Evolutionary conservation across 2,797 vertebrate species (phyloP), one percentile per base, ranked within the genome.

Genomic region (Dromococcyx pavoninus): DNA sequence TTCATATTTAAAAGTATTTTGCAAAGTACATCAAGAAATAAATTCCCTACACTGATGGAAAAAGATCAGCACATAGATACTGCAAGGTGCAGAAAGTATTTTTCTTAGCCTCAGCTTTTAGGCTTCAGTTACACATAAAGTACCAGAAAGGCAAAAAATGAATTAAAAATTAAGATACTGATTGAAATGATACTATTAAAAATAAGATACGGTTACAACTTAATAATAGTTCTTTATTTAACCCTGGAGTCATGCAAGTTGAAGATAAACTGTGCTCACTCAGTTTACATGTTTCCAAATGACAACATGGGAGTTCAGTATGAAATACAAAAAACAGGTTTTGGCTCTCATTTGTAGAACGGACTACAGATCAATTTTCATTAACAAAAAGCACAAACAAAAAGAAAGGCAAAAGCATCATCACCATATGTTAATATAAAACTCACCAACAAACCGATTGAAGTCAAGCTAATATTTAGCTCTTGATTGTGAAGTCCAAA

Each of bases 401-500:
- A 56, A 48, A 30, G 21, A 72, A 84, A 91, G 28, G 8, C 60
- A 67, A 58, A 90, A 88, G 56, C 43, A 89, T 28, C 27, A 86
- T 25, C 51, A 62, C 23, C 58, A 15, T 66, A 62, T 10, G 43
- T 84, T 91, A 76, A 88, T 33, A 60, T 33, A 82, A 72, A 65
- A 96, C 97, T 98, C 91, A 99, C 99, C 98, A 99, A 97, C 58
- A 99, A 98, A 87, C 99, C 99, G 76, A 99, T 99, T 88, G 99
- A 99, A 67, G 99, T 99, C 97, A 99, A 98, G 96, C 99, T 99
- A 97, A 99, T 99, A 97, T 99, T 99, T 91, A 99, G 98, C 95
- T 99, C 99, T 97, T 99, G 99, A 97, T 99, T 99, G 97, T 99
- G 99, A 96, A 99, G 98, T 76, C 99, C 99, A 95, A 99, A 99